phyloP scores from a whole-genome alignment of 2,888 invertebrate genomes.

The Harpalus rubripes region DNA sequence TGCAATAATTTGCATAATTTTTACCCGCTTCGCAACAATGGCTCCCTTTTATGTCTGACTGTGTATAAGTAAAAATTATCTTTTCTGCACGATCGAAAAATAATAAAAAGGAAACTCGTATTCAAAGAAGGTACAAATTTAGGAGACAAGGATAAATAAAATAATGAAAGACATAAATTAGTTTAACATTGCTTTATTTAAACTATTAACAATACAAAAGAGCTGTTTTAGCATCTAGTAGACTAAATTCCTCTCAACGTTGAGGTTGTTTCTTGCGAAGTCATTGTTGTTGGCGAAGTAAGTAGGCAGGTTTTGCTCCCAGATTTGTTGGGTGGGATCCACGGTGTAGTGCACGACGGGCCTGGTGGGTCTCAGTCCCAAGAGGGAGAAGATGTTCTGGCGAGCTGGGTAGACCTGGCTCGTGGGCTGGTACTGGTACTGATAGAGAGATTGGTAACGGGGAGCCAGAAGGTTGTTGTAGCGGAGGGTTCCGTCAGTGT shows the following conservation, averaged over 20 bases:
- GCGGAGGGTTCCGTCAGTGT: neutral
- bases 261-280: neutral
- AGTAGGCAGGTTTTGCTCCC: neutral
- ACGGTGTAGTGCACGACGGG: neutral
- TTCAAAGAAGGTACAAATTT: too few species aligned
- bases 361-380: neutral
- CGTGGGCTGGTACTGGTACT: neutral
- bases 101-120: too few species aligned
- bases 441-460: neutral
- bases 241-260: neutral
- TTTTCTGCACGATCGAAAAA: too few species aligned
- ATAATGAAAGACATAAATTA: too few species aligned
- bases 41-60: too few species aligned
- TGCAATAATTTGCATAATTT: too few species aligned
- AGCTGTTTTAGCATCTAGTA: neutral
- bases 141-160: too few species aligned
- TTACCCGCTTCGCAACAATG: too few species aligned
- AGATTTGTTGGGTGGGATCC: neutral
- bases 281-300: neutral
- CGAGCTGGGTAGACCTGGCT: neutral
- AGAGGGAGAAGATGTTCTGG: neutral
- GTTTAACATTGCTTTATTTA: too few species aligned
- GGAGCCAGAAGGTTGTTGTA: neutral
- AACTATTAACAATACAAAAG: neutral
- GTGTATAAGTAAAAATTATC: too few species aligned